A percentile compares a stretch with the other conserved stretches of the same genome.
These are phyloP conservation scores for Halesus radiatus DNA, from an alignment of 1,140 invertebrate species.

Conservation along the genomic window DNA sequence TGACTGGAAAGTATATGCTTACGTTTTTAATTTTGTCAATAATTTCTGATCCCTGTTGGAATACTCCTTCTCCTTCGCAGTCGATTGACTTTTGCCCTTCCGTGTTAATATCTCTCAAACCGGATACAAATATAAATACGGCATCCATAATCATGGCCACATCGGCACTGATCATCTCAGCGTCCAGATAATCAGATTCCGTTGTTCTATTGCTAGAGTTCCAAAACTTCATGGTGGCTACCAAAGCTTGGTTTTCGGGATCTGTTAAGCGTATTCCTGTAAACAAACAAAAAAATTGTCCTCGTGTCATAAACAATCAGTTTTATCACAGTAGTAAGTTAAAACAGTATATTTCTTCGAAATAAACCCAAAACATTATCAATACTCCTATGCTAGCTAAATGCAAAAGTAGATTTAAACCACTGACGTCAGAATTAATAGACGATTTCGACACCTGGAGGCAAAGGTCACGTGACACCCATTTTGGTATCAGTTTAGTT, in stretches of 20 bases:
- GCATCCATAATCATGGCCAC: slow-evolving; percentile 86
- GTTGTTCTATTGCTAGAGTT: slow-evolving; percentile 64
- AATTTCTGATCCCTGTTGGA: slow-evolving; percentile 87
- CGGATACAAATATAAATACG: slow-evolving; percentile 79
- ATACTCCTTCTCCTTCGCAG: slow-evolving; percentile 80
- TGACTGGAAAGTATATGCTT: no score
- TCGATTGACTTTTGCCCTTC: slow-evolving; percentile 53
- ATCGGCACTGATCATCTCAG: slow-evolving; percentile 71
- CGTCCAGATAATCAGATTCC: slow-evolving; percentile 66
- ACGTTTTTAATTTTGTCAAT: slow-evolving; percentile 92
- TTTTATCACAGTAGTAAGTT: no score
- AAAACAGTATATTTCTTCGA: not conserved
- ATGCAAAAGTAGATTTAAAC: no score
- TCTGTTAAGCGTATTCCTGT: slow-evolving; percentile 78
- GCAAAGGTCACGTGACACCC: no score
- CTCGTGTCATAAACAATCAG: no score
- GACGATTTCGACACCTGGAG: no score
- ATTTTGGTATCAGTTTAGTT: no score
- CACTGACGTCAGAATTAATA: no score
- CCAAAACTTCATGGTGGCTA: slow-evolving; percentile 66
- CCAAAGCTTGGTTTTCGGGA: slow-evolving; percentile 71
- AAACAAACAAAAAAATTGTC: not conserved
- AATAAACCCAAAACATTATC: no score
- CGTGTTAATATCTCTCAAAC: slow-evolving; percentile 67
- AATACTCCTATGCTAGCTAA: no score